Conservation (phyloP, 1,140 invertebrate species). For the Eueides isabella region DNA sequence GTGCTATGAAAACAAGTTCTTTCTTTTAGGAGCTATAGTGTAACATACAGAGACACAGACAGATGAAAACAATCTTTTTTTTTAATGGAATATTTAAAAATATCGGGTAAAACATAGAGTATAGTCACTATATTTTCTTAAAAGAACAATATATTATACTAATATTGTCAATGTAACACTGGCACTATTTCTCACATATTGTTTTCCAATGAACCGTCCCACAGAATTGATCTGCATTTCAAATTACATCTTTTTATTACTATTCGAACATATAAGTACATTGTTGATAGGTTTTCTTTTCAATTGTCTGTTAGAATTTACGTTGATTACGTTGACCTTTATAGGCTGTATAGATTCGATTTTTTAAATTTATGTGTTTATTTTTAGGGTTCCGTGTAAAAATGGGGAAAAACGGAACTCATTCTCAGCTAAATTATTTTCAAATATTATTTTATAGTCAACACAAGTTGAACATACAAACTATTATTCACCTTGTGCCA, state of each 20-base stretch:
- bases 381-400: too few relatives aligned
- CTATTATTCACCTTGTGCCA: too few relatives aligned
- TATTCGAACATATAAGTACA: background rate
- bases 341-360: background rate
- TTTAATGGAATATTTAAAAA: too few relatives aligned
- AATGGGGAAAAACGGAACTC: too few relatives aligned
- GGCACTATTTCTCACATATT: constrained; percentile 9
- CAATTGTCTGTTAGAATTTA: background rate
- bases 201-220: background rate
- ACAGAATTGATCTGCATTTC: constrained; percentile 1
- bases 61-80: too few relatives aligned
- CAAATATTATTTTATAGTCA: too few relatives aligned
- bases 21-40: too few relatives aligned
- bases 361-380: background rate
- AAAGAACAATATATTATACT: background rate
- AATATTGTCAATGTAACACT: constrained; percentile 4
- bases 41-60: too few relatives aligned
- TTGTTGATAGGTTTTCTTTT: background rate
- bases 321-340: background rate
- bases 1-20: too few relatives aligned
- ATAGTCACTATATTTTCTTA: background rate
- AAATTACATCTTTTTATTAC: background rate
- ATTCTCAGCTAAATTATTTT: too few relatives aligned
- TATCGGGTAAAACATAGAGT: too few relatives aligned
- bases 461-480: too few relatives aligned